Evolutionary conservation across 1,140 invertebrate genomes (phyloP), one percentile per base, ranked within the genome.

Genomic region (Eriosoma lanigerum): DNA sequence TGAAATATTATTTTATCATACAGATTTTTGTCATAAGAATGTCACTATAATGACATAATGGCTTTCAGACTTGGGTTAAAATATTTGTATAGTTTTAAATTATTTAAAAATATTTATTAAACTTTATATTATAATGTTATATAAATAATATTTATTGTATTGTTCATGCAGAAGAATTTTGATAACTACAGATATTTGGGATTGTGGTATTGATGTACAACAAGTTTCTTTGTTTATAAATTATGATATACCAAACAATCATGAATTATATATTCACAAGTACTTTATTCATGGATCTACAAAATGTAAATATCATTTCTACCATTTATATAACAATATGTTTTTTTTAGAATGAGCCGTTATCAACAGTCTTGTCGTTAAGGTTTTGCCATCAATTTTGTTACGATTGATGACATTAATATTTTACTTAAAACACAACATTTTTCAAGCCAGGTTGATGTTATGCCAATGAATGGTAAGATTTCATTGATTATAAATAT

Each of bases 341-440:
- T 21, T 32, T 0, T 80, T 83, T 83, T 82, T 82, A 90, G 90
- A 84, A 99, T 99, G 87, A 97, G 98, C 84, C 90, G 97, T 82
- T 98, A 97, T 0, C 97, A 97, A 84, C 90, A 97, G 84, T 99
- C 98, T 86, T 97, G 97, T 64, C 89, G 97, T 54, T 99, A 99
- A 86, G 98, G 98, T 94, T 98, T 99, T 12, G 98, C 98, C 5
- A 99, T 99, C 82, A 99, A 99, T 88, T 99, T 99, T 88, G 97
- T 99, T 0, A 99, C 99, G 87, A 96, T 94, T 73, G 98, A 99
- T 87, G 98, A 99, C 86, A 98, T 99, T 83, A 92, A 97, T 86
- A 99, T 99, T 87, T 88, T 99, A 58, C 88, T 97, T 86, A 98
- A 99, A 87, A 99, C 99, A 89, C 98, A 99, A 88, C 98, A 99